These are phyloP conservation scores for Bubo scandiacus DNA, from an alignment of 2,113 vertebrate genomes.

Conservation along the genomic window DNA sequence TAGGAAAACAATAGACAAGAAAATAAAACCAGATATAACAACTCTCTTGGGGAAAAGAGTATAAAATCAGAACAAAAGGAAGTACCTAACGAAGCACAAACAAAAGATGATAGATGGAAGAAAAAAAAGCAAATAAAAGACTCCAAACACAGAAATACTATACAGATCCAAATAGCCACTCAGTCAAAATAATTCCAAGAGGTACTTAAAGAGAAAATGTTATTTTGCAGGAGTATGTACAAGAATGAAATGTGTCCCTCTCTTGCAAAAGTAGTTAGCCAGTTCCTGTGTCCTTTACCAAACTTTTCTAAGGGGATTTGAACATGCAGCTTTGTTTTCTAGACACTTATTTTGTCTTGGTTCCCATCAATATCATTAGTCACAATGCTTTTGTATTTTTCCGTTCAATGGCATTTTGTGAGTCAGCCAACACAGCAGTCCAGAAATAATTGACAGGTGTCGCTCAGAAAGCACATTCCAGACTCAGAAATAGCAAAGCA, in stretches of 20 bases:
- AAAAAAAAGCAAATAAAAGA: no score
- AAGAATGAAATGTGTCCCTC: neutral
- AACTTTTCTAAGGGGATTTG: neutral
- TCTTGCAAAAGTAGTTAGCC: neutral
- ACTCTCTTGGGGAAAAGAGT: neutral
- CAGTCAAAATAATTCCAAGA: neutral
- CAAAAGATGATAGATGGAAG: neutral
- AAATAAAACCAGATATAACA: constrained; percentile 11
- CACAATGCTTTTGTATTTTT: neutral
- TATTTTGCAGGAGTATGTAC: neutral
- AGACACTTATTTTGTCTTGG: neutral
- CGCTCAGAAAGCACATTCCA: neutral
- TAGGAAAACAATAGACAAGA: neutral
- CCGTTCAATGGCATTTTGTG: neutral
- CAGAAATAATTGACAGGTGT: neutral
- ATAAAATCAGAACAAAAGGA: neutral
- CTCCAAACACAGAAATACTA: neutral
- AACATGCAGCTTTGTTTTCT: neutral
- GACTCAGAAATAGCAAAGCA: neutral
- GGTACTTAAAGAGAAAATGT: neutral
- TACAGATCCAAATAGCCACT: neutral
- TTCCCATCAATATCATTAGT: constrained; percentile 39
- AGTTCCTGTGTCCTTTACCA: neutral
- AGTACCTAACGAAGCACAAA: neutral
- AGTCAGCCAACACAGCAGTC: neutral